phyloP scores from a whole-genome alignment of 2,113 vertebrate genomes.

The Nanger granti region DNA sequence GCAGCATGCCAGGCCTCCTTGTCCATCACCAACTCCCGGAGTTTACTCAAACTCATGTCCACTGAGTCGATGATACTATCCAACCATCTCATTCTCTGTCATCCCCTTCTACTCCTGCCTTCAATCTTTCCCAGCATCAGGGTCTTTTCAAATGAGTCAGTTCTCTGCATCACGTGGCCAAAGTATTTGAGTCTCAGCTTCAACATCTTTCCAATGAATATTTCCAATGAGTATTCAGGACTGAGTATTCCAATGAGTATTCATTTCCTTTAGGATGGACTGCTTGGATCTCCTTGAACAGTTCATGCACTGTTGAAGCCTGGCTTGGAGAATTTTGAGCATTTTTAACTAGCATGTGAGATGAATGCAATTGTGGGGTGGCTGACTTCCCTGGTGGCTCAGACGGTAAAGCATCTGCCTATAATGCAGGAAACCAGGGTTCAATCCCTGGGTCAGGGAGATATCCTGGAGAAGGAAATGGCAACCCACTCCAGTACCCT shows the following conservation, averaged over 20 bases:
- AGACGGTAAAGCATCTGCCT: too few species aligned
- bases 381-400: not conserved
- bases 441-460: too few species aligned
- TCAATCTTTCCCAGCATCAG: not conserved
- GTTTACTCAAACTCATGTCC: not conserved
- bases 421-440: too few species aligned
- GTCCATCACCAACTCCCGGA: not conserved
- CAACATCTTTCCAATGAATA: not conserved
- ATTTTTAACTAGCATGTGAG: not conserved
- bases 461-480: too few species aligned
- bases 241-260: not conserved
- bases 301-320: not conserved
- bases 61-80: not conserved
- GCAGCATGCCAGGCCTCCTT: not conserved
- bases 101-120: fast-evolving
- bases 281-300: not conserved
- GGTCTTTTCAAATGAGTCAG: not conserved
- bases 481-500: too few species aligned
- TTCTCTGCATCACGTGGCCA: not conserved
- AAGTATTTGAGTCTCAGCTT: not conserved
- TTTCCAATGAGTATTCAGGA: not conserved
- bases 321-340: not conserved
- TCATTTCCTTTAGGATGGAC: not conserved
- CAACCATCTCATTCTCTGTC: not conserved
- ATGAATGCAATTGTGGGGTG: not conserved